Conservation (phyloP, 2,113 vertebrate species). For the Rhinoderma darwinii region DNA sequence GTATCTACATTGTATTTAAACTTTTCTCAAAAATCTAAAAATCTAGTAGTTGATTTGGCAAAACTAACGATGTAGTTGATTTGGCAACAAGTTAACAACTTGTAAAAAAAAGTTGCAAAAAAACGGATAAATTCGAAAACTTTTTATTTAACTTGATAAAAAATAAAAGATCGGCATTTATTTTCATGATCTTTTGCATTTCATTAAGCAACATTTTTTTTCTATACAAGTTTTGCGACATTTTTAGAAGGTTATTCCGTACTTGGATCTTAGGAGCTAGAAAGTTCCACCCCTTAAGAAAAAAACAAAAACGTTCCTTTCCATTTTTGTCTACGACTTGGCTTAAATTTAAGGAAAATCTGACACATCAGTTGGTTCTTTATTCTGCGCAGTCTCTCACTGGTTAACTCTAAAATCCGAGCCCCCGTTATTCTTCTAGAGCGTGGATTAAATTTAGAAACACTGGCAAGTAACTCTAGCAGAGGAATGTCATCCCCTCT, state of each 20-base stretch:
- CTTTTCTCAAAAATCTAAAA: too few relatives aligned
- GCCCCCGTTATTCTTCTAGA: background rate
- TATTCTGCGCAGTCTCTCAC: background rate
- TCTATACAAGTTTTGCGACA: background rate
- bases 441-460: constrained; percentile 17
- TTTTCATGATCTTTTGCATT: background rate
- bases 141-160: background rate
- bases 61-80: too few relatives aligned
- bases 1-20: too few relatives aligned
- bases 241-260: background rate
- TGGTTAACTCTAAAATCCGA: background rate
- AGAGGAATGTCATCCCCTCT: background rate
- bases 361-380: background rate
- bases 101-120: background rate
- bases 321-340: background rate
- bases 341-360: background rate
- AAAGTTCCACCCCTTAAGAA: background rate
- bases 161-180: background rate
- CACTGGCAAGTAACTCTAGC: background rate
- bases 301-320: background rate
- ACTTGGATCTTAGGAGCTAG: background rate
- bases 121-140: background rate
- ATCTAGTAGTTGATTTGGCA: too few relatives aligned
- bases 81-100: too few relatives aligned
- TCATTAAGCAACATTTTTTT: too few relatives aligned